phyloP scores from a whole-genome alignment of 2,113 vertebrate species.

The Petroica traversi region DNA sequence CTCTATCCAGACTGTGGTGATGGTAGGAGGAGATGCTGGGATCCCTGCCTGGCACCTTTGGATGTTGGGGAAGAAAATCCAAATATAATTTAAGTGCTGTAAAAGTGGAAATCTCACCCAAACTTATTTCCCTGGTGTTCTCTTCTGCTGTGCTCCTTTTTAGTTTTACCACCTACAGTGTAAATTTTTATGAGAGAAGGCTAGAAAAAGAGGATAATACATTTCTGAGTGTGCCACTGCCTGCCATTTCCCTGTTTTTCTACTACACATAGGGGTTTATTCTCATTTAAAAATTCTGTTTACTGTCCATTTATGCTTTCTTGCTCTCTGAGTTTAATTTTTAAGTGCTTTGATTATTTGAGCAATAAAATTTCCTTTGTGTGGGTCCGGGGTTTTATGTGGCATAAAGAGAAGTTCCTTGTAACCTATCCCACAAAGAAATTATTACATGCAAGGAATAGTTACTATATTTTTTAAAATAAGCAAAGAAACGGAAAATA shows the following conservation, averaged over 20 bases:
- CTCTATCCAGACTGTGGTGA: rapidly evolving
- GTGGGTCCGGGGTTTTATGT: background rate
- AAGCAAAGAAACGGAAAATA: background rate
- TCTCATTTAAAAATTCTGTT: background rate
- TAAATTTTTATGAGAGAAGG: background rate
- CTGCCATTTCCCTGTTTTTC: background rate
- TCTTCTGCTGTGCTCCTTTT: background rate
- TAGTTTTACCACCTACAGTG: background rate
- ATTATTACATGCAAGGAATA: background rate
- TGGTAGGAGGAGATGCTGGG: background rate
- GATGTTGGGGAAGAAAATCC: background rate
- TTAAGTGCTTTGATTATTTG: background rate
- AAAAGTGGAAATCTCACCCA: background rate
- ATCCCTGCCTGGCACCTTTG: background rate
- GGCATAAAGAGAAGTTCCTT: background rate
- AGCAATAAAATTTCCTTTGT: background rate
- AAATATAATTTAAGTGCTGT: background rate
- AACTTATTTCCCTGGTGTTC: background rate
- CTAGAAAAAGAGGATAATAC: background rate
- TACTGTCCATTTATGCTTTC: background rate
- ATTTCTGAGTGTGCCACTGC: background rate
- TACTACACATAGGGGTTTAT: background rate
- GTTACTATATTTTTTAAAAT: background rate
- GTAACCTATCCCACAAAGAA: background rate
- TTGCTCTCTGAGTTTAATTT: conserved; percentile 22